phyloP scores from a whole-genome alignment of 2,888 invertebrate species.

The Rhagophthalmus giganteus region DNA sequence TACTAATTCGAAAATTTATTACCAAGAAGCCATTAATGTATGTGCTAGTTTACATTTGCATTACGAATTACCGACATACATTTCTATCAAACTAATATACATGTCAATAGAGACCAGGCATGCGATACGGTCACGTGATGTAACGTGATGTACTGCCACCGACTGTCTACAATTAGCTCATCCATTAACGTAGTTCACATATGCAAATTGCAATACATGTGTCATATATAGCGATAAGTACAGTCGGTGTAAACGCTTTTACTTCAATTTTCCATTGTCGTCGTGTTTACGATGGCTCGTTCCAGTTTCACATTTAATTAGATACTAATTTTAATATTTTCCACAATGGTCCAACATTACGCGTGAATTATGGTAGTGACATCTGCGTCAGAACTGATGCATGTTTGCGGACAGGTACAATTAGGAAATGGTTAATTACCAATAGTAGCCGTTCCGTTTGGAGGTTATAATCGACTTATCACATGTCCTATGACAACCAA shows the following conservation, averaged over 20 bases:
- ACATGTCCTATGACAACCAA: slow-evolving; percentile 26
- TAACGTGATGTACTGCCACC: slow-evolving; percentile 42
- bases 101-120: slow-evolving; percentile 46
- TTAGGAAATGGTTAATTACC: slow-evolving; percentile 35
- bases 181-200: slow-evolving; percentile 51
- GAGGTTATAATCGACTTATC: slow-evolving; percentile 31
- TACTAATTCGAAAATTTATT: slow-evolving; percentile 1
- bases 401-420: slow-evolving; percentile 35
- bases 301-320: neutral
- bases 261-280: neutral
- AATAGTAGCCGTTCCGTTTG: slow-evolving; percentile 31
- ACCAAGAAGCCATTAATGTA: neutral
- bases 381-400: slow-evolving; percentile 34
- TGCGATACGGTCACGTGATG: slow-evolving; percentile 40
- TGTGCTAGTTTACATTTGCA: slow-evolving; percentile 8
- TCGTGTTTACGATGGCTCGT: neutral
- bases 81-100: slow-evolving; percentile 48
- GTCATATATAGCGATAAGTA: slow-evolving; percentile 20
- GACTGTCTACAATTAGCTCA: slow-evolving; percentile 51
- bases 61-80: slow-evolving; percentile 29
- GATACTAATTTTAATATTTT: neutral
- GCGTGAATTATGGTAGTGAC: slow-evolving; percentile 29
- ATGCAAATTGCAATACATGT: slow-evolving; percentile 42
- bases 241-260: neutral
- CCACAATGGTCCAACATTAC: slow-evolving; percentile 1